A percentile compares a stretch with the other conserved stretches of the same genome.
These are phyloP conservation scores for Rhopalosiphum padi DNA, from an alignment of 1,140 invertebrate species.

Conservation along the genomic window DNA sequence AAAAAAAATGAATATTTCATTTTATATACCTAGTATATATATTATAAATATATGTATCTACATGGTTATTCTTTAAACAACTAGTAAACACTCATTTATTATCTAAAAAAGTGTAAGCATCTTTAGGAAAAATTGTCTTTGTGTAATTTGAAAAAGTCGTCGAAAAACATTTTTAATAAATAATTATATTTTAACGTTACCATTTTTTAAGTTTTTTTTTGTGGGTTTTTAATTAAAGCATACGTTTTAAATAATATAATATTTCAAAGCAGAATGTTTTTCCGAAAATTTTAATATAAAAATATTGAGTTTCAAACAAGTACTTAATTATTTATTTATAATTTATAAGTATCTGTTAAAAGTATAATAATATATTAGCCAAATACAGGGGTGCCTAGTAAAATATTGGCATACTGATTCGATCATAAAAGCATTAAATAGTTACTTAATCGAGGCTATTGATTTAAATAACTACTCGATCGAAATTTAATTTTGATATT, in stretches of 20 bases:
- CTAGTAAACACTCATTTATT: not conserved
- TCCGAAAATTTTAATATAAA: not conserved
- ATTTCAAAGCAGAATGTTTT: not conserved
- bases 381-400: not conserved
- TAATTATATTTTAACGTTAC: not conserved
- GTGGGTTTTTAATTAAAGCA: too few relatives aligned
- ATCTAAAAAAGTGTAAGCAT: not conserved
- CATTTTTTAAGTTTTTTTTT: too few relatives aligned
- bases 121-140: not conserved
- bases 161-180: not conserved
- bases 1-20: not conserved
- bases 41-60: not conserved
- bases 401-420: not conserved
- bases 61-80: not conserved
- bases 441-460: not conserved
- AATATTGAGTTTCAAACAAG: not conserved
- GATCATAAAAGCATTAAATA: not conserved
- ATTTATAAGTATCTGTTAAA: not conserved
- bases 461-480: too few relatives aligned
- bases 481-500: too few relatives aligned
- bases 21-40: not conserved
- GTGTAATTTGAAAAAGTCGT: not conserved
- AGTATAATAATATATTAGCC: not conserved
- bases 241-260: not conserved
- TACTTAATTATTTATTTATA: not conserved